phyloP scores from a whole-genome alignment of 92 coral and sea anemone species.

The Siderastrea radians region DNA sequence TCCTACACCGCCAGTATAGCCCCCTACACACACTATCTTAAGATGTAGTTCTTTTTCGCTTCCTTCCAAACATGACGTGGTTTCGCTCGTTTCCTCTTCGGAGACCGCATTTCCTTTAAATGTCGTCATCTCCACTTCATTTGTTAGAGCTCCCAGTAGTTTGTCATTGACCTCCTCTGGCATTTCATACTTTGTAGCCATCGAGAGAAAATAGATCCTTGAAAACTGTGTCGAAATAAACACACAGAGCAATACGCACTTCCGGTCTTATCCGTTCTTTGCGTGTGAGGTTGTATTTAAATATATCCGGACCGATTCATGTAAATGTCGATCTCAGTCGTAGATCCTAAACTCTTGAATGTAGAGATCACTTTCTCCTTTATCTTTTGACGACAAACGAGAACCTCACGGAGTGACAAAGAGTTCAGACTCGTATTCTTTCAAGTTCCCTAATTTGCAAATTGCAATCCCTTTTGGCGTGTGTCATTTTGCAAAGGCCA shows the following conservation, averaged over 20 bases:
- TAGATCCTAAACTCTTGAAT: neutral
- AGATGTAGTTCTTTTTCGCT: constrained; percentile 20
- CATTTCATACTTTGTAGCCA: constrained; percentile 42
- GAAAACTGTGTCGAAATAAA: neutral
- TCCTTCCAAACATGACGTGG: neutral
- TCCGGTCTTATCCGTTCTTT: neutral
- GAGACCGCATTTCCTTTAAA: constrained; percentile 45
- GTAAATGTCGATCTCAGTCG: neutral
- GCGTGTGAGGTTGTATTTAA: neutral
- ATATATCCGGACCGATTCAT: neutral
- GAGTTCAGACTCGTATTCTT: neutral
- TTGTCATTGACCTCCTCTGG: constrained; percentile 53
- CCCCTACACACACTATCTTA: constrained; percentile 80
- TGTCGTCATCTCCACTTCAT: constrained; percentile 53
- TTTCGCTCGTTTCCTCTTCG: constrained; percentile 25
- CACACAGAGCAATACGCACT: neutral
- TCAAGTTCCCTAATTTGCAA: too few relatives aligned
- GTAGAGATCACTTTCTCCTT: neutral
- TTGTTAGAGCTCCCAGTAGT: constrained; percentile 24
- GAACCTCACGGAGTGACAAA: neutral
- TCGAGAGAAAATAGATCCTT: neutral
- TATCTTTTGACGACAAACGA: neutral
- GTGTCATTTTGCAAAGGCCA: too few relatives aligned
- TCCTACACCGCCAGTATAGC: constrained; percentile 67
- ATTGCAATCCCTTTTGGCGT: too few relatives aligned